These are phyloP conservation scores for Myotis planiceps DNA, from an alignment of 2,797 vertebrate genomes.

Conservation along the genomic window DNA sequence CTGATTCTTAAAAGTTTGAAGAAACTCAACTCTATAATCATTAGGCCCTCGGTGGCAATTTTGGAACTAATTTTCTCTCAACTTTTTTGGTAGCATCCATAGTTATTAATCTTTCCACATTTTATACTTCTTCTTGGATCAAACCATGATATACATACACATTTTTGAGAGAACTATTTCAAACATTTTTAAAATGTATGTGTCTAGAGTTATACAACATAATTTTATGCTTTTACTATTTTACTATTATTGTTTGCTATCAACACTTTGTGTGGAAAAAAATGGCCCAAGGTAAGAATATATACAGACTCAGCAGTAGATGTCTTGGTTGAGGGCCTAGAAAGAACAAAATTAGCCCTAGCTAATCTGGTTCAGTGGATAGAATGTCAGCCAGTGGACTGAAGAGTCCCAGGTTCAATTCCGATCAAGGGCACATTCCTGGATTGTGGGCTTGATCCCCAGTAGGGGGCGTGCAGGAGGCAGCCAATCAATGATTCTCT, in stretches of 20 bases:
- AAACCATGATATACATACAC: background rate
- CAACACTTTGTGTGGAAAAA: background rate
- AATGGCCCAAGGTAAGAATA: background rate
- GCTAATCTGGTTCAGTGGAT: no score
- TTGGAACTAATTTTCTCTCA: background rate
- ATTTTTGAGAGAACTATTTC: background rate
- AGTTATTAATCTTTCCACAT: background rate
- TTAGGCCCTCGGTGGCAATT: background rate
- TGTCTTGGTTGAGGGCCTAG: background rate
- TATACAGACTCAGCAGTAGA: background rate
- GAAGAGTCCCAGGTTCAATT: no score
- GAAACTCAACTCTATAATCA: constrained; percentile 7
- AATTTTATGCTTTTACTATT: background rate
- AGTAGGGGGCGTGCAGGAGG: no score
- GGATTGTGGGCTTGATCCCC: no score
- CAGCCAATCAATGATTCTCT: no score
- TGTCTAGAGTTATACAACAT: background rate
- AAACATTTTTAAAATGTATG: background rate
- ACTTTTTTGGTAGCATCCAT: background rate
- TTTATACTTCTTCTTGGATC: background rate
- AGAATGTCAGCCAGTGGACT: no score
- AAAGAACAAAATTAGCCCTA: background rate
- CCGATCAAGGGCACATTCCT: no score
- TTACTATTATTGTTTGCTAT: background rate
- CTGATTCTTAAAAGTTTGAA: background rate